Percentiles rank a stretch among this genome's conserved stretches.
Conservation (phyloP, 2,113 vertebrate genomes). For the Caretta caretta region DNA sequence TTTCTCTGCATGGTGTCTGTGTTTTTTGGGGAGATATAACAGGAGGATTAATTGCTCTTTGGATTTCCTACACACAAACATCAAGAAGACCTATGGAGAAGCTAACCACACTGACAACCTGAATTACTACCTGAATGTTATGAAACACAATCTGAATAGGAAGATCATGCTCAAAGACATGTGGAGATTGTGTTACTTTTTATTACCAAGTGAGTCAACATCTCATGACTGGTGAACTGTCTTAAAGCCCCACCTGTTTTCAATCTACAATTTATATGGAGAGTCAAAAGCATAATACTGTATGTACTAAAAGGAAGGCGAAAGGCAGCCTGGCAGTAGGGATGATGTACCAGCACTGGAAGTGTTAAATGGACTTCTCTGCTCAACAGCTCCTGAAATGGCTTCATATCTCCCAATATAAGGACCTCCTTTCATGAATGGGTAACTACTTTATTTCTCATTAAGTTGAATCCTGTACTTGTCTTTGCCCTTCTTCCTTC, state of each 20-base stretch:
- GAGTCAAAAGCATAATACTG: not conserved
- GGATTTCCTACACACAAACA: not conserved
- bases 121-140: not conserved
- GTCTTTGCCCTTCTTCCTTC: not conserved
- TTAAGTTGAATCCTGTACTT: not conserved
- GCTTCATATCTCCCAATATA: not conserved
- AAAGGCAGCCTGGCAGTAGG: not conserved
- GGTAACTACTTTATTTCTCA: not conserved
- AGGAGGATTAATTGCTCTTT: not conserved
- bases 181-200: not conserved
- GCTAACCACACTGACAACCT: not conserved
- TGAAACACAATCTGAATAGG: not conserved
- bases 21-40: not conserved
- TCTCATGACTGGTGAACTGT: not conserved
- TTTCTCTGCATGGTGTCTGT: rapidly evolving
- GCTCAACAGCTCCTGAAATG: not conserved
- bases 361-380: not conserved
- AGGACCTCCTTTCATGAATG: not conserved
- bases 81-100: rapidly evolving
- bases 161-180: rapidly evolving
- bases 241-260: not conserved
- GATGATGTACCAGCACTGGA: not conserved
- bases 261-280: not conserved
- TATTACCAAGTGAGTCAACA: not conserved
- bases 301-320: rapidly evolving